Evolutionary conservation across 2,888 invertebrate species (phyloP), one percentile per base, ranked within the genome.

Genomic region (Adineta ricciae): DNA sequence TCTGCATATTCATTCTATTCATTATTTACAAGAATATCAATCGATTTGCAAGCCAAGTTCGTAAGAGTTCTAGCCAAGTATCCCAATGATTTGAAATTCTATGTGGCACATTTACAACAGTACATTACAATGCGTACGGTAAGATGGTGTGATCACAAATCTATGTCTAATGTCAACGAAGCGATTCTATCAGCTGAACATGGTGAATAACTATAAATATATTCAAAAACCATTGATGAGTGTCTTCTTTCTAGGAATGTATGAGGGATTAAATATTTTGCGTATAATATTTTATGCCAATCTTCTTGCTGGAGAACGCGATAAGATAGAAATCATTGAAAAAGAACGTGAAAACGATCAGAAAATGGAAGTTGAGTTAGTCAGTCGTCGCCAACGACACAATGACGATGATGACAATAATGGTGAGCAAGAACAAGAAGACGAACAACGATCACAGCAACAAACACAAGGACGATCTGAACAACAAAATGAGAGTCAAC

Each of bases 101-200:
- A 78, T 78, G 86, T 89, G 7, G 93, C 94, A 89, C 93, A 94
- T 41, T 91, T 96, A 32, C 96, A 96, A 88, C 96, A 96, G 89
- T 92, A 96, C 82, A 94, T 96, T 87, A 95, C 96, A 0, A 91
- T 96, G 36, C 93, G 94, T 89, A 94, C 96, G 19, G 94, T 96
- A 86, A 93, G 3, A 41, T 78, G 78, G 78, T 38, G 24, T 41
- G 78, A 78, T 41, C 24, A 41, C n/a, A 78, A 38, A 78, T 1
- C 8, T 3, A n/a, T 41, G 11, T n/a, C n/a, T 78, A 38, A 24
- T 38, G 41, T 24, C 7, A 78, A n/a, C 41, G 78, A 78, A 78
- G n/a, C 38, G 24, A 5, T 78, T n/a, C n/a, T 78, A 9, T 78
- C 78, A 19, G 24, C 11, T 21, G 78, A 78, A 41, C 24, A 24